Evolutionary conservation across 1,140 invertebrate genomes (phyloP), one percentile per base, ranked within the genome.

Genomic region (Saccostrea glomerata): DNA sequence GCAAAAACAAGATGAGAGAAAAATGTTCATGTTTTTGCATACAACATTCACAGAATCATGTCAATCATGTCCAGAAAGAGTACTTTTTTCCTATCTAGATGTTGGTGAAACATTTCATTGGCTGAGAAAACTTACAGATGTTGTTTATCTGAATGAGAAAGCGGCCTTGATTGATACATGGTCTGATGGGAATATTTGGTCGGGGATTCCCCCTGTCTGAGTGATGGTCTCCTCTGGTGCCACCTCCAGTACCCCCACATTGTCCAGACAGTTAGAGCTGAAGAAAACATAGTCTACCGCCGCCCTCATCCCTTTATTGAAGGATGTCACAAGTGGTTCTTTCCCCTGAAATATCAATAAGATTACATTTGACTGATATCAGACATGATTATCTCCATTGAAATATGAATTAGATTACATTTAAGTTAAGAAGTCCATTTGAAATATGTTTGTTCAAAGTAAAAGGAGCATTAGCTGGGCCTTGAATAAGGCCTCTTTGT

Each of bases 271-370:
- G 66, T 77, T 84, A 56, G 89, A 66, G 82, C 91, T 92, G 86
- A 90, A 91, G 87, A 93, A 93, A 13, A 91, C 87, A 70, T 93
- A 93, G 84, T 93, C 93, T 83, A 93, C 88, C 47, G 89, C 83
- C 47, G 82, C 87, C 30, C 88, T 25, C 86, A 90, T 91, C 36
- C 86, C 82, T 20, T 77, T 77, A 30, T 89, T 90, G 77, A 86
- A 92, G 0, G 92, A 89, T n/a, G 92, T 91, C 2, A 92, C 30
- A 7, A 30, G 82, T 89, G 92, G 92, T 86, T 93, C 92, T 20
- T 70, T 86, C 60, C 90, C 88, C 92, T 93, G 90, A 5, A 90
- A 88, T 84, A 36, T 63, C 6, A 0, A 36, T 36, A 36, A 47
- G 47, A 47, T 47, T 47, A 47, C 47, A 47, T 47, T 47, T 47